A percentile compares a stretch with the other conserved stretches of the same genome.
Conservation (phyloP, 2,888 invertebrate genomes). For the Synergus gifuensis region DNA sequence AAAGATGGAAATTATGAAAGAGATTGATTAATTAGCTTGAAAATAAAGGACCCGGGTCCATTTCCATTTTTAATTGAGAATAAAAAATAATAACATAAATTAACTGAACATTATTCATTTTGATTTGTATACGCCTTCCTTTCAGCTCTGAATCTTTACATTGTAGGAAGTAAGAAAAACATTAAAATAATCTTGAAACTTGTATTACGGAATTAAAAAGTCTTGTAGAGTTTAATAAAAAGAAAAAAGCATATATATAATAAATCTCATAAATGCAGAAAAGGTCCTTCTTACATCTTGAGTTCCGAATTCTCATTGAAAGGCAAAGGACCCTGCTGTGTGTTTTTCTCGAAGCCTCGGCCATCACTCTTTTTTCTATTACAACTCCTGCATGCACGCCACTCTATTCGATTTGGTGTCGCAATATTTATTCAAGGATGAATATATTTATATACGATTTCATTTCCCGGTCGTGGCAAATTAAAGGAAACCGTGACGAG, state of each 20-base stretch:
- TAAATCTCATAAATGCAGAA: constrained; percentile 15
- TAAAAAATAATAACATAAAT: too few relatives aligned
- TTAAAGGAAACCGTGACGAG: constrained; percentile 17
- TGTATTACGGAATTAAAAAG: background rate
- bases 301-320: constrained; percentile 20
- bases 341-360: background rate
- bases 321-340: constrained; percentile 7
- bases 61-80: background rate
- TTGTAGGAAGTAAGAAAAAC: constrained; percentile 1
- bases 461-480: constrained; percentile 20
- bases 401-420: constrained; percentile 12
- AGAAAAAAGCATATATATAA: background rate
- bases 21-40: background rate
- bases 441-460: background rate
- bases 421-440: constrained; percentile 21
- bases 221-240: constrained; percentile 6
- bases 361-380: background rate
- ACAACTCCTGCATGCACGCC: background rate
- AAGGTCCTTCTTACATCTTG: background rate
- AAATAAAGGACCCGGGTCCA: background rate
- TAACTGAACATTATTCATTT: constrained; percentile 24
- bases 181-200: constrained; percentile 28
- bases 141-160: constrained; percentile 21
- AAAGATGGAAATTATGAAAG: background rate
- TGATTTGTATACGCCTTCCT: constrained; percentile 21